Evolutionary conservation across 2,797 vertebrate species (phyloP).

Genomic region (Poeciliopsis infans): DNA sequence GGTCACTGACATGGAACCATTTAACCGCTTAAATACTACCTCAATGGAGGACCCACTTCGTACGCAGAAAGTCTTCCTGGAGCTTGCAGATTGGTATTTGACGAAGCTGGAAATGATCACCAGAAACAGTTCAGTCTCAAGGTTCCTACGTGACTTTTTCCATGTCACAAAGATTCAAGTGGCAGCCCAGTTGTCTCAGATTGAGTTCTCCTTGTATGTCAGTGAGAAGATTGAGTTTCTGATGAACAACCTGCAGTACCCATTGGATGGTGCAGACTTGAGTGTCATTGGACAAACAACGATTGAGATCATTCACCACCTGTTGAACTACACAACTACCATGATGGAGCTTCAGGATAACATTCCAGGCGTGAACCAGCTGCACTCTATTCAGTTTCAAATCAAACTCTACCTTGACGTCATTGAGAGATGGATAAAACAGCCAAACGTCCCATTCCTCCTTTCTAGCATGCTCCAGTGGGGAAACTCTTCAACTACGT

Average conservation of each 20-base stretch:
- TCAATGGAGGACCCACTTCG: constrained; percentile 33
- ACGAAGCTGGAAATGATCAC: constrained; percentile 70
- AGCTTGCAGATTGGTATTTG: constrained; percentile 78
- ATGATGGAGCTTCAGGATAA: constrained; percentile 56
- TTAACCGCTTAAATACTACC: constrained; percentile 52
- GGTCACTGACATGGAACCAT: constrained; percentile 41
- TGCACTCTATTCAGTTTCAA: constrained; percentile 42
- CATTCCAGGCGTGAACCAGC: background rate
- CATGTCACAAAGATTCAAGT: constrained; percentile 70
- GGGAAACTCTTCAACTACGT: constrained; percentile 57
- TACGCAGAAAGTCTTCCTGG: constrained; percentile 53
- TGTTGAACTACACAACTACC: constrained; percentile 43
- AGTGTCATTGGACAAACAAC: constrained; percentile 56
- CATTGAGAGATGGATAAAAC: constrained; percentile 68
- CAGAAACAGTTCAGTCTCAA: constrained; percentile 56
- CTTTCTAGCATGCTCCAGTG: constrained; percentile 68
- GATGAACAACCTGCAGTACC: constrained; percentile 52
- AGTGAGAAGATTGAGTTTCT: constrained; percentile 54
- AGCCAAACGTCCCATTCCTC: constrained; percentile 54
- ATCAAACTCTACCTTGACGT: constrained; percentile 63
- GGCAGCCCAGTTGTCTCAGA: constrained; percentile 49
- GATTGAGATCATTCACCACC: constrained; percentile 49
- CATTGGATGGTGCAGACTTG: constrained; percentile 67
- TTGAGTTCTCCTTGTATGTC: constrained; percentile 59
- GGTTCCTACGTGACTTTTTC: constrained; percentile 66